Conservation (phyloP, 2,888 invertebrate species). For the Drosophila infuscata region DNA sequence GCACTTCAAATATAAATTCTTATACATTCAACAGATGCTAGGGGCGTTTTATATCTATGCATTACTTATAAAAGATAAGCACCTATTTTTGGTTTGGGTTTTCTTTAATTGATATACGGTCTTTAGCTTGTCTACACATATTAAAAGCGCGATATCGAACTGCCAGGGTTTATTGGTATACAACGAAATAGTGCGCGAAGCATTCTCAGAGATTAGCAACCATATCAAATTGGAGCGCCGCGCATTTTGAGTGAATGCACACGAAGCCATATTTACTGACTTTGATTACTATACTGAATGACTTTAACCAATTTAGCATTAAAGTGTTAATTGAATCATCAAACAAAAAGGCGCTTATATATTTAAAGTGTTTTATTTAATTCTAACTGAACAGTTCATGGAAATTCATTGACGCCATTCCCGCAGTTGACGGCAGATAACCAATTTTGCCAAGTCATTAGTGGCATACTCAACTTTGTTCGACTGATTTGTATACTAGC, state of each 20-base stretch:
- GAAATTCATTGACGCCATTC: constrained; percentile 13
- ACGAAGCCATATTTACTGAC: constrained; percentile 9
- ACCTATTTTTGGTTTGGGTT: constrained; percentile 7
- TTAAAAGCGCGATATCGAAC: constrained; percentile 25
- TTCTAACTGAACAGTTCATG: constrained; percentile 7
- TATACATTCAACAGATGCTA: not conserved
- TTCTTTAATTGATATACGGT: constrained; percentile 26
- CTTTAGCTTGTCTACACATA: constrained; percentile 3
- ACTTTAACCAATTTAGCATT: constrained; percentile 41
- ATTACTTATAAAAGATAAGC: constrained; percentile 16
- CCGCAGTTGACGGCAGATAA: constrained; percentile 25
- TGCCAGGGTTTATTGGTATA: constrained; percentile 56
- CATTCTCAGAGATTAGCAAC: constrained; percentile 37
- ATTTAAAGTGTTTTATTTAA: not conserved
- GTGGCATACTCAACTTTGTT: not conserved
- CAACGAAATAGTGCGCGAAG: constrained; percentile 4
- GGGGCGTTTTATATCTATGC: not conserved
- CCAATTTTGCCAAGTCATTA: not conserved
- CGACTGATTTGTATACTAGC: not conserved
- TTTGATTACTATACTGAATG: constrained; percentile 2
- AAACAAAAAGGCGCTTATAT: constrained; percentile 8
- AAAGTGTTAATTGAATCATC: constrained; percentile 48
- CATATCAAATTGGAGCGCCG: constrained; percentile 39
- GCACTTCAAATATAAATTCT: constrained; percentile 1
- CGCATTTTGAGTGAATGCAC: not conserved